Conservation (phyloP, 2,113 vertebrate species). For the Crotalus tigris region DNA sequence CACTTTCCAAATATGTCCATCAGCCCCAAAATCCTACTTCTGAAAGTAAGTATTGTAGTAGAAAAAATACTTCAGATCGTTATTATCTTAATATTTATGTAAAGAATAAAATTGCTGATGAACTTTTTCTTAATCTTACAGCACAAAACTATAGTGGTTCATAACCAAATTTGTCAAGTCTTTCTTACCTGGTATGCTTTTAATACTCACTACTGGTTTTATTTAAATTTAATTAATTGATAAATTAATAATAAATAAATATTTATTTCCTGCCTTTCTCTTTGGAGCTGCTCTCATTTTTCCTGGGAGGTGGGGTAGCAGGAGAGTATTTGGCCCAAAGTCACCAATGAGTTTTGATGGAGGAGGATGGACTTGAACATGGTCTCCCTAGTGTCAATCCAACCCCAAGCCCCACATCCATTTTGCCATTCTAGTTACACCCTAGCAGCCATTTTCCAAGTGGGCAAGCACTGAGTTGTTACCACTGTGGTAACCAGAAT, state of each 20-base stretch:
- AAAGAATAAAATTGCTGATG: background rate
- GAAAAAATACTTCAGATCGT: background rate
- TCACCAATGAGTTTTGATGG: background rate
- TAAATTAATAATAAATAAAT: background rate
- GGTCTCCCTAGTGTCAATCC: background rate
- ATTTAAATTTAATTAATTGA: background rate
- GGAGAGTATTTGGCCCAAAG: background rate
- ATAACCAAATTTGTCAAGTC: background rate
- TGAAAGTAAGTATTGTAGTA: background rate
- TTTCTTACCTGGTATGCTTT: background rate
- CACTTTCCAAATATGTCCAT: background rate
- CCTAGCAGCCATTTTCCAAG: background rate
- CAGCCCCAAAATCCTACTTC: background rate
- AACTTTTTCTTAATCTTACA: background rate
- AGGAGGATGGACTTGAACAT: background rate
- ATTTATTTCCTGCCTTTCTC: background rate
- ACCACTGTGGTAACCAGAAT: background rate
- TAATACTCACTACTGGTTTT: background rate
- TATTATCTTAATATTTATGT: background rate
- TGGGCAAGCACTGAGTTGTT: background rate
- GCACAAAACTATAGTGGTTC: background rate
- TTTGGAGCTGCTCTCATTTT: background rate
- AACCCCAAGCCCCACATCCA: background rate
- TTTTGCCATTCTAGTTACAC: background rate
- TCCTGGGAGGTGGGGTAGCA: background rate